A percentile compares a stretch with the other conserved stretches of the same genome.
Evolutionary conservation across 1,140 invertebrate genomes (phyloP).

Genomic region (Drosophila tropicalis): DNA sequence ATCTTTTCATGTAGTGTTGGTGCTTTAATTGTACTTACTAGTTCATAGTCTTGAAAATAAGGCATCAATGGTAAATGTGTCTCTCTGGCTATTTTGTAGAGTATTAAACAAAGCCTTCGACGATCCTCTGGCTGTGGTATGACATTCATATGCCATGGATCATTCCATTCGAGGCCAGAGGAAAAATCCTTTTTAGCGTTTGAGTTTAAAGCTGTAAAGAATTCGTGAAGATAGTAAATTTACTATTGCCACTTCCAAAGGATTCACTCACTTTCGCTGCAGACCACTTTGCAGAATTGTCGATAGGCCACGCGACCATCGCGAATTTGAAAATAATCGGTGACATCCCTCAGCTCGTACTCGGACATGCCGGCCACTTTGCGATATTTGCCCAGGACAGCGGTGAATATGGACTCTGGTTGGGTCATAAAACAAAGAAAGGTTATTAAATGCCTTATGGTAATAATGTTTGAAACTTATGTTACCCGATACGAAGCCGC

Average conservation of each 20-base stretch:
- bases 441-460: conserved; percentile 27
- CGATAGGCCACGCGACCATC: conserved; percentile 89
- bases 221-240: too few species aligned
- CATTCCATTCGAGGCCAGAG: conserved; percentile 86
- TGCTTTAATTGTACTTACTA: conserved; percentile 83
- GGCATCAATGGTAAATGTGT: conserved; percentile 86
- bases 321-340: conserved; percentile 89
- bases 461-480: conserved; percentile 24
- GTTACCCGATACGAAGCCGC: conserved; percentile 87
- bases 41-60: conserved; percentile 90
- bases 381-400: conserved; percentile 87
- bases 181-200: conserved; percentile 83
- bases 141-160: conserved; percentile 86
- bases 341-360: conserved; percentile 87
- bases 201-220: conserved; percentile 73
- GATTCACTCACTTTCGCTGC: conserved; percentile 84
- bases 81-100: conserved; percentile 87
- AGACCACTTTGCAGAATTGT: conserved; percentile 88
- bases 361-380: conserved; percentile 87
- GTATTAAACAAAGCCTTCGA: conserved; percentile 86
- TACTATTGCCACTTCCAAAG: too few species aligned
- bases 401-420: conserved; percentile 88
- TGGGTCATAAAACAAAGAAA: conserved; percentile 42
- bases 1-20: too few species aligned
- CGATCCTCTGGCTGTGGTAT: conserved; percentile 86